A percentile compares a stretch with the other conserved stretches of the same genome.
These are phyloP conservation scores for Exephanes ischioxanthus DNA, from an alignment of 2,888 invertebrate species.

Conservation along the genomic window DNA sequence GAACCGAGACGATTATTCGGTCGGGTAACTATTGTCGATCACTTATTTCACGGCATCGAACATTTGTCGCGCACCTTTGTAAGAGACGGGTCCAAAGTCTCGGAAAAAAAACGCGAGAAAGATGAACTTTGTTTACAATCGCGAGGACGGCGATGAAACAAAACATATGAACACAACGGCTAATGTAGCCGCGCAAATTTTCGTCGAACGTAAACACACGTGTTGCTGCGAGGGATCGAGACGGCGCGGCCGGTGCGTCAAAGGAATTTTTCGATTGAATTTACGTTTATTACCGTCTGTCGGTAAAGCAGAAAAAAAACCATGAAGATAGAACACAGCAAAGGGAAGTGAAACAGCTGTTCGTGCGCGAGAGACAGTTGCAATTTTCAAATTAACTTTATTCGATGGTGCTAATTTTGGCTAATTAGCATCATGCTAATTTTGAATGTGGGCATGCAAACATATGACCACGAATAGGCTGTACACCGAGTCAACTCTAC, in stretches of 20 bases:
- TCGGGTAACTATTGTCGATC: background rate
- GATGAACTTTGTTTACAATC: background rate
- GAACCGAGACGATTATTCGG: background rate
- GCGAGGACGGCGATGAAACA: background rate
- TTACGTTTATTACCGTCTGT: background rate
- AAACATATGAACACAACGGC: background rate
- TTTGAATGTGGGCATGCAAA: no score
- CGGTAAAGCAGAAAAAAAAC: background rate
- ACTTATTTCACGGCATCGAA: background rate
- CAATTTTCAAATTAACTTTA: no score
- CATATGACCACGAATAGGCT: no score
- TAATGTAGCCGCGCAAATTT: background rate
- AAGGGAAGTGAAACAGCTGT: no score
- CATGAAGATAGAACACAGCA: no score
- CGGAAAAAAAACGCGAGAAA: background rate
- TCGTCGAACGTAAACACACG: background rate
- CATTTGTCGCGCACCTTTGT: background rate
- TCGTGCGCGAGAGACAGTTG: no score
- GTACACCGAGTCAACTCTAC: no score
- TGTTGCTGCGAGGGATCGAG: background rate
- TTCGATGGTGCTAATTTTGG: no score
- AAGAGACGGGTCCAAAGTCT: background rate
- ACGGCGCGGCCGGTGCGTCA: no score
- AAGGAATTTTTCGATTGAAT: no score
- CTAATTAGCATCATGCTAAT: no score